Evolutionary conservation across 2,797 vertebrate genomes (phyloP), one percentile per base, ranked within the genome.

Genomic region (Orientallactaga sibirica): DNA sequence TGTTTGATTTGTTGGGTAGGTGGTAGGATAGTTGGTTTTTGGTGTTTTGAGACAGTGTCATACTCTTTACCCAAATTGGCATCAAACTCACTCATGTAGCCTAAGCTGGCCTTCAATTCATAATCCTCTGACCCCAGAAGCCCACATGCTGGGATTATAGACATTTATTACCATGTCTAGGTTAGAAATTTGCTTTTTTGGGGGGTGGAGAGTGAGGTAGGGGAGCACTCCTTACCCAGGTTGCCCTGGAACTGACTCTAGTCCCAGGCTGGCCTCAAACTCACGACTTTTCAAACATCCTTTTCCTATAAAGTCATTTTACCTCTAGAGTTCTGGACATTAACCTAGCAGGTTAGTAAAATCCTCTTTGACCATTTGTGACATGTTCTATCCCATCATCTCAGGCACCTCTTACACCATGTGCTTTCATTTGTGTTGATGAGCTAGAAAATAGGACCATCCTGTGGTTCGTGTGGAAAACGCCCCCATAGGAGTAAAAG

Each of bases 361-460:
- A 48, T 86, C 37, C 86, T 91, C 19, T 78, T 20, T 67, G 11
- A 43, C 48, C 16, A 61, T 43, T 70, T 89, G 55, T 94, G 67
- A 90, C 85, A 48, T 48, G 80, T 70, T 52, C 11, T 77, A 70
- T 88, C 43, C n/a, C 27, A 33, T 14, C 80, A 20, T 80, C 16
- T 86, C 80, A 89, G 20, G 14, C 29, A 27, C 27, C n/a, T 58
- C 25, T 86, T 27, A 66, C 7, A 76, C 15, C 22, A 76, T 76
- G 86, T 77, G 41, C n/a, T 73, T 76, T 92, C 85, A 14, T 89
- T 80, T 86, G 37, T 85, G 37, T 67, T 52, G 41, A 33, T 77
- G 52, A 61, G 4, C 43, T 88, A 70, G 88, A 67, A 88, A 71
- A 43, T 37, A 22, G 41, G 37, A 81, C 43, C 2, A 37, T 77